Percentiles rank a stretch among this genome's conserved stretches.
Evolutionary conservation across 2,113 vertebrate species (phyloP).

Genomic region (Crotalus tigris): DNA sequence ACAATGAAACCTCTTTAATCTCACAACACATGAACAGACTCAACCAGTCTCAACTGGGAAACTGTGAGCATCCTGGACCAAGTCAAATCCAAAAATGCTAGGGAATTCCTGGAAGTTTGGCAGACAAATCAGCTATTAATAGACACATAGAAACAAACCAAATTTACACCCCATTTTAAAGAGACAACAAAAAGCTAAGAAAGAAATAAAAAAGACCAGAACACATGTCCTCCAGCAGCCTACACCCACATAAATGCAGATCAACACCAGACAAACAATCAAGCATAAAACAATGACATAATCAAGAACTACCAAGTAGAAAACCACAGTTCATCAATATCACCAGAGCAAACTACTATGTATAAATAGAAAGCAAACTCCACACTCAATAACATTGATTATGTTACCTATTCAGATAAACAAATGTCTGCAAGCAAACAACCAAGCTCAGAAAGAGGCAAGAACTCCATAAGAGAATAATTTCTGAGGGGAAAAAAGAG

Average conservation of each 20-base stretch:
- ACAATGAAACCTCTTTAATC: background rate
- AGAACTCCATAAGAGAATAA: background rate
- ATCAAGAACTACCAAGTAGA: background rate
- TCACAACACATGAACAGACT: background rate
- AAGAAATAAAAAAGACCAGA: background rate
- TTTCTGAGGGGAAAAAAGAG: accelerated
- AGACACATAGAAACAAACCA: background rate
- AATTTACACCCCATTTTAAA: background rate
- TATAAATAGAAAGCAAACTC: background rate
- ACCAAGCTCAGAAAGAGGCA: background rate
- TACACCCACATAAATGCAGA: background rate
- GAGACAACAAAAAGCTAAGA: background rate
- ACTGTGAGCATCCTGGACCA: background rate
- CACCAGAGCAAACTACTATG: background rate
- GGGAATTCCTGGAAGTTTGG: background rate
- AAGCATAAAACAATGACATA: background rate
- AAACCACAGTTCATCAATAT: background rate
- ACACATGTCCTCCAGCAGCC: background rate
- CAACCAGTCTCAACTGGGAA: background rate
- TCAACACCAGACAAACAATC: background rate
- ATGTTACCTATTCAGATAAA: background rate
- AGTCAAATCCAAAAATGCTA: background rate
- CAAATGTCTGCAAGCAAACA: background rate
- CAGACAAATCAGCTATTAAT: background rate
- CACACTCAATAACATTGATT: background rate